A percentile compares a stretch with the other conserved stretches of the same genome.
phyloP scores from a whole-genome alignment of 1,140 invertebrate species.

The Lordiphosa mommai region DNA sequence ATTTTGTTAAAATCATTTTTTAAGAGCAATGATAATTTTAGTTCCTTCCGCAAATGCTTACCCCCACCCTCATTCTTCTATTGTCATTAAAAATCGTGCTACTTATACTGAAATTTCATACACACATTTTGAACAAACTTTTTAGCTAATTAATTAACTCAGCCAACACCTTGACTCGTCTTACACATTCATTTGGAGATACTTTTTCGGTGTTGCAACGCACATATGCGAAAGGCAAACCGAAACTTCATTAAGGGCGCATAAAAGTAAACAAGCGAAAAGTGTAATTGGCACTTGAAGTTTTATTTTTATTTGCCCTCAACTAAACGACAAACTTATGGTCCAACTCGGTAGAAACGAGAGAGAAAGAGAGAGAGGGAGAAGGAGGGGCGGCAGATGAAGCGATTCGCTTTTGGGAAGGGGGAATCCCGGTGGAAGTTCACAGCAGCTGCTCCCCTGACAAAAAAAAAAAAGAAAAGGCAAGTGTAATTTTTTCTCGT shows the following conservation, averaged over 20 bases:
- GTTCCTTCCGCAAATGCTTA: no score
- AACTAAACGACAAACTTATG: conserved; percentile 76
- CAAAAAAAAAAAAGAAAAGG: no score
- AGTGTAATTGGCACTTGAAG: conserved; percentile 77
- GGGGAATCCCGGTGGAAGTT: conserved; percentile 34
- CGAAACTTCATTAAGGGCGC: conserved; percentile 72
- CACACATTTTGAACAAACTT: no score
- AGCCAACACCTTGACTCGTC: conserved; percentile 12
- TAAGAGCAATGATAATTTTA: no score
- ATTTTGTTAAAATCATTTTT: no score
- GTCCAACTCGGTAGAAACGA: conserved; percentile 29
- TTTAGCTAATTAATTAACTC: conserved; percentile 3
- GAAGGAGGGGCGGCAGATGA: background rate
- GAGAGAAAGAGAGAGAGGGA: conserved; percentile 1
- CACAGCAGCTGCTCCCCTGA: conserved; percentile 47
- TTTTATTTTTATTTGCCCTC: conserved; percentile 67
- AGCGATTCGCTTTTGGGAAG: conserved; percentile 2
- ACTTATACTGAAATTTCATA: background rate
- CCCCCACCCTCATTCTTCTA: conserved; percentile 19
- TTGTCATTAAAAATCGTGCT: background rate
- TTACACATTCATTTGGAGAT: conserved; percentile 2
- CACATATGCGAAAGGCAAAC: conserved; percentile 13
- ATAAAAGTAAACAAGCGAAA: conserved; percentile 75
- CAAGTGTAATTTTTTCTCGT: conserved; percentile 28
- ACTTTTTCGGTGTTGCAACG: background rate